These are phyloP conservation scores for Latheticus oryzae DNA, from an alignment of 2,888 invertebrate species.

Conservation along the genomic window DNA sequence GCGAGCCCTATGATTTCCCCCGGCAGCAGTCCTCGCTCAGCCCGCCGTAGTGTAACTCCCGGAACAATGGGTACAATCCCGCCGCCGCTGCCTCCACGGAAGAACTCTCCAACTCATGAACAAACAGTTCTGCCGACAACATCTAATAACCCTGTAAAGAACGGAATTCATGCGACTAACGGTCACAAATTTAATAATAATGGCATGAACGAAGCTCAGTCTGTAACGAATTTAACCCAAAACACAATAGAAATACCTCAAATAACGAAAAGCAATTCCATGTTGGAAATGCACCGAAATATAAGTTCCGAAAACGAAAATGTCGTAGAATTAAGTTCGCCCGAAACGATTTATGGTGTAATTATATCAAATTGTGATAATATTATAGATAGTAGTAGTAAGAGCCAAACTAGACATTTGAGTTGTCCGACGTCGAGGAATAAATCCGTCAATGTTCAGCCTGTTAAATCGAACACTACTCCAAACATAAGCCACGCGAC, in stretches of 20 bases:
- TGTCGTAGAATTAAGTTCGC: constrained; percentile 71
- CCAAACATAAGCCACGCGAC: constrained; percentile 67
- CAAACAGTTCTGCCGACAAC: constrained; percentile 54
- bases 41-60: constrained; percentile 62
- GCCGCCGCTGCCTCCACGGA: constrained; percentile 75
- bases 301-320: constrained; percentile 45
- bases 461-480: constrained; percentile 71
- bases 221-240: constrained; percentile 58
- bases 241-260: constrained; percentile 53
- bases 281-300: constrained; percentile 60
- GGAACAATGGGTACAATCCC: constrained; percentile 64
- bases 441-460: constrained; percentile 50
- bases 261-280: constrained; percentile 62
- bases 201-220: constrained; percentile 59
- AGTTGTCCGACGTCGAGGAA: constrained; percentile 58
- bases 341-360: constrained; percentile 78
- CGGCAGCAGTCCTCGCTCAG: constrained; percentile 69
- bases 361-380: constrained; percentile 73
- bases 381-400: constrained; percentile 56
- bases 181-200: constrained; percentile 44
- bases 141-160: constrained; percentile 44
- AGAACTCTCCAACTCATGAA: constrained; percentile 68
- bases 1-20: constrained; percentile 71
- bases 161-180: constrained; percentile 44
- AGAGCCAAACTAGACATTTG: constrained; percentile 58